Evolutionary conservation across 2,113 vertebrate genomes (phyloP), one percentile per base, ranked within the genome.

Genomic region (Scomber japonicus): DNA sequence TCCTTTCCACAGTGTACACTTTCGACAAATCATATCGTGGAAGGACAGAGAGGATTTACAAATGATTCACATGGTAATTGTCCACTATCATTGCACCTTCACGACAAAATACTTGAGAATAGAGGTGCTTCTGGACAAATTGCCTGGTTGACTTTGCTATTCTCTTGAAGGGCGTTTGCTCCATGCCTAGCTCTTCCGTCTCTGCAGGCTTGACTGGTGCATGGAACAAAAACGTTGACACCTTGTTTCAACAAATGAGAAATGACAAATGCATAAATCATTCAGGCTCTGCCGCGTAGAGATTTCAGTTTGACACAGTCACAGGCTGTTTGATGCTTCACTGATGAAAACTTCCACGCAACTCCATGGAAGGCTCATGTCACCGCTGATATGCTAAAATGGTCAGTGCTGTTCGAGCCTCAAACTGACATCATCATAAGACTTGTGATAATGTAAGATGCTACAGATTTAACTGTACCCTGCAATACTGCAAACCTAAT

Each of bases 181-280:
- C 51, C 81, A 78, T 87, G 82, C 67, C 87, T 84, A 87, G 72
- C 74, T 84, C 75, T 61, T 75, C 5, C 5, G 50, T 91, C 91
- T 89, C 80, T 56, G 77, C 59, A 67, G 85, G 84, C 86, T 80
- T 86, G 84, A 90, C 89, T 89, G 80, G 80, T 66, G 87, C 81
- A 64, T 46, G 80, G 90, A 93, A 92, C 85, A 84, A 87, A 93
- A 93, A 91, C 17, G 79, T 91, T 82, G 88, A 94, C 93, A 91
- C 90, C 86, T 91, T 93, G 94, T 93, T 94, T 93, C 86, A 90
- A 92, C 94, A 94, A 95, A 95, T 94, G 93, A 95, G 80, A 94
- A 91, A 94, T 94, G 93, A 94, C 92, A 95, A 93, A 91, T 87
- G 88, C 93, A 94, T 95, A 89, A 94, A 95, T 95, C 94, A 95